phyloP scores from a whole-genome alignment of 2,888 invertebrate species.

The Campoplex capitator region DNA sequence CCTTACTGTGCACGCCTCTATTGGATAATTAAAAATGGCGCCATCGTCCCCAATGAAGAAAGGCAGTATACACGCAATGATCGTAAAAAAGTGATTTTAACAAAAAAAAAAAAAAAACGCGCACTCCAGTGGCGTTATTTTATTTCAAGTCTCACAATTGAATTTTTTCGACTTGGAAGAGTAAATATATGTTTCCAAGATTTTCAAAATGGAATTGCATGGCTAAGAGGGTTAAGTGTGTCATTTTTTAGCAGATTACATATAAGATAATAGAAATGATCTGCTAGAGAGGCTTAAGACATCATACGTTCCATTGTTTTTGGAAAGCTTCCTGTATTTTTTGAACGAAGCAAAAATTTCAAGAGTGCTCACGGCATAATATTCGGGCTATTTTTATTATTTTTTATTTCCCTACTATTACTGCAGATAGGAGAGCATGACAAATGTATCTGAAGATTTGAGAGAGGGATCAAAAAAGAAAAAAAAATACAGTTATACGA shows the following conservation, averaged over 20 bases:
- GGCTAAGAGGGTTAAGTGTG: no score
- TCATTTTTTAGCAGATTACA: neutral
- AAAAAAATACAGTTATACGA: conserved; percentile 8
- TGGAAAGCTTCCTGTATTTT: neutral
- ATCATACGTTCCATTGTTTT: neutral
- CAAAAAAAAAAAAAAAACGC: neutral
- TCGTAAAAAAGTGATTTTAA: neutral
- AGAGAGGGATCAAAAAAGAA: neutral
- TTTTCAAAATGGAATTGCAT: no score
- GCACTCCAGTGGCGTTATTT: no score
- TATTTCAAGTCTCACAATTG: no score
- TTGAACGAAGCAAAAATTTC: neutral
- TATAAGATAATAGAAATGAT: neutral
- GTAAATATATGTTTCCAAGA: no score
- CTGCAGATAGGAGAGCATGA: conserved; percentile 33
- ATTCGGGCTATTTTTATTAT: neutral
- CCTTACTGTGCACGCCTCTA: neutral
- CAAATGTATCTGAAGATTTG: conserved; percentile 34
- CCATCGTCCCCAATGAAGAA: no score
- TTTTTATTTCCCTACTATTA: neutral
- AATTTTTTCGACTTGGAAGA: no score
- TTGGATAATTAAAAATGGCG: neutral
- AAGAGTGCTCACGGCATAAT: conserved; percentile 22
- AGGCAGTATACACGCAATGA: neutral
- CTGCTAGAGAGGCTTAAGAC: neutral